Percentiles rank a stretch among this genome's conserved stretches.
These are phyloP conservation scores for Idaea straminata DNA, from an alignment of 2,888 invertebrate genomes.

Conservation along the genomic window DNA sequence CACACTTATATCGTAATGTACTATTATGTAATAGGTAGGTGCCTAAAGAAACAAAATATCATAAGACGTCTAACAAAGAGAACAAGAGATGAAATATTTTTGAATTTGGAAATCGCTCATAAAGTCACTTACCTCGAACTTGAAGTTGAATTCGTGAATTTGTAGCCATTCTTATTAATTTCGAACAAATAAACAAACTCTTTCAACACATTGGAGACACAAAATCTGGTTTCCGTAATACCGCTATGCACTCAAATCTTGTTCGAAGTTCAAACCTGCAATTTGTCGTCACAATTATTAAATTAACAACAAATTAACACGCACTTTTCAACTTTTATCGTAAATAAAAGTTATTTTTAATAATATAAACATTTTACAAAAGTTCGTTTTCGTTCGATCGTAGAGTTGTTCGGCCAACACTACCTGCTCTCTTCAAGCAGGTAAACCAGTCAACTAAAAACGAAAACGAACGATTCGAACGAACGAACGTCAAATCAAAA, in stretches of 20 bases:
- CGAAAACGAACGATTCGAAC: slow-evolving; percentile 4
- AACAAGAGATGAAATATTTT: too few species aligned
- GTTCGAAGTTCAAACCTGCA: slow-evolving; percentile 15
- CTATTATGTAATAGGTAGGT: too few species aligned
- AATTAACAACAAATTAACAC: not conserved
- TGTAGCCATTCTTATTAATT: slow-evolving; percentile 31
- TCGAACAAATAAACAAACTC: slow-evolving; percentile 47
- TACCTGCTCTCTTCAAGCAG: slow-evolving; percentile 60
- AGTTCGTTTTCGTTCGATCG: slow-evolving; percentile 76
- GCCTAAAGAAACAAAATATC: too few species aligned
- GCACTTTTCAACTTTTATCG: not conserved
- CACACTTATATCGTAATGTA: too few species aligned
- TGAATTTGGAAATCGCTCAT: not conserved
- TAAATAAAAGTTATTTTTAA: slow-evolving; percentile 7
- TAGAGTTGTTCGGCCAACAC: slow-evolving; percentile 67
- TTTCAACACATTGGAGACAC: slow-evolving; percentile 49
- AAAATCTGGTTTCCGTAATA: slow-evolving; percentile 61
- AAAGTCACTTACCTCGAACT: slow-evolving; percentile 37
- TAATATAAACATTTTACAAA: slow-evolving; percentile 36
- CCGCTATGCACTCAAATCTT: slow-evolving; percentile 59
- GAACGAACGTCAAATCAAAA: not conserved
- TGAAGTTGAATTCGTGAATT: slow-evolving; percentile 32
- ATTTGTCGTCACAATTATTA: slow-evolving; percentile 19
- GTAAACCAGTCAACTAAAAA: slow-evolving; percentile 37
- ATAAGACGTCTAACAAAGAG: too few species aligned